Percentiles rank a stretch among this genome's conserved stretches.
Evolutionary conservation across 2,797 vertebrate species (phyloP).

Genomic region (Tauraco hartlaubi): DNA sequence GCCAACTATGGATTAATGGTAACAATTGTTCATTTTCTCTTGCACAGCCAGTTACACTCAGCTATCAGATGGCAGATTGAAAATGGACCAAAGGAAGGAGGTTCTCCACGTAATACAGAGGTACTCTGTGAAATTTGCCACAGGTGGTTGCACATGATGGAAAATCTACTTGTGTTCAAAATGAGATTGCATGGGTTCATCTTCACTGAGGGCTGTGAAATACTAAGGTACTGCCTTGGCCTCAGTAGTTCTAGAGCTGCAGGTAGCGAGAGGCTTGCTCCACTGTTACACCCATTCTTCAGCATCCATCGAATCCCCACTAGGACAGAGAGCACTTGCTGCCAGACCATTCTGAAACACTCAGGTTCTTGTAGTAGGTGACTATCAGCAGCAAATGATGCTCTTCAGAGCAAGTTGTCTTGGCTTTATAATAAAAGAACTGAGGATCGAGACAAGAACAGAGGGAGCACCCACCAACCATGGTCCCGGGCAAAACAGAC

Average conservation of each 20-base stretch:
- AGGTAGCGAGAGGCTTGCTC: not conserved
- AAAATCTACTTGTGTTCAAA: not conserved
- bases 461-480: too few species aligned
- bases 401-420: not conserved
- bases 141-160: not conserved
- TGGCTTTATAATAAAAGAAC: too few species aligned
- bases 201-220: not conserved
- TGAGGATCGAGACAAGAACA: too few species aligned
- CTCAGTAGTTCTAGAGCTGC: not conserved
- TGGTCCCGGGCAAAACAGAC: too few species aligned
- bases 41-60: not conserved
- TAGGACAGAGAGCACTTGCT: not conserved
- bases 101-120: not conserved
- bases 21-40: not conserved
- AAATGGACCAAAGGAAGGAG: not conserved
- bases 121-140: not conserved
- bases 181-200: not conserved
- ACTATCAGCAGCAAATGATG: not conserved
- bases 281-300: not conserved
- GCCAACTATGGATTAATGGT: not conserved
- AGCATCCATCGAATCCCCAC: not conserved
- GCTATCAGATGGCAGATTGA: not conserved
- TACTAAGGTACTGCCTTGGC: not conserved
- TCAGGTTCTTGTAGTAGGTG: not conserved
- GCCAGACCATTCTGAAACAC: not conserved